Evolutionary conservation across 2,113 vertebrate genomes (phyloP).

Genomic region (Dasyurus viverrinus): DNA sequence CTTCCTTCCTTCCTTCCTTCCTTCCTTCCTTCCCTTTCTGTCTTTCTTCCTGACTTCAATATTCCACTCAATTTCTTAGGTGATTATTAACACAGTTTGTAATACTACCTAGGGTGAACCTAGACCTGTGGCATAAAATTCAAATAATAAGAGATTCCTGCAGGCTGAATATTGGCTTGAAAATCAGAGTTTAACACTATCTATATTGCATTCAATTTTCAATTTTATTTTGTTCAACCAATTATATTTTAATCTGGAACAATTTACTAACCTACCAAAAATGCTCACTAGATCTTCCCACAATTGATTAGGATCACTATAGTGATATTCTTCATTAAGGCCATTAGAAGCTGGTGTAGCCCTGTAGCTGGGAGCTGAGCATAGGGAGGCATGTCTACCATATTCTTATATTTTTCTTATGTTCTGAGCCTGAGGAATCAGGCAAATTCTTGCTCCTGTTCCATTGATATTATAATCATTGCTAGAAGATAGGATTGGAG

Average conservation of each 20-base stretch:
- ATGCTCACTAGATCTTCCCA: not conserved
- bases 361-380: not conserved
- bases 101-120: not conserved
- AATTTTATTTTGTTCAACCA: not conserved
- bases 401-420: not conserved
- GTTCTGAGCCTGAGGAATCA: not conserved
- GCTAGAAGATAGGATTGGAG: not conserved
- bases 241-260: not conserved
- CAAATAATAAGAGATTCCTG: not conserved
- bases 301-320: not conserved
- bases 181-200: not conserved
- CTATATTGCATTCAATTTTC: not conserved
- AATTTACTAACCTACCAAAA: not conserved
- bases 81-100: not conserved
- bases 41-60: not conserved
- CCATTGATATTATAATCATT: not conserved
- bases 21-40: no score
- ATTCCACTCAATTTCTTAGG: not conserved
- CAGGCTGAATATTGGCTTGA: not conserved
- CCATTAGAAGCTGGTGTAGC: not conserved
- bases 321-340: not conserved
- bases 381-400: not conserved
- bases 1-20: no score
- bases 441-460: not conserved
- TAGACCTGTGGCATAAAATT: not conserved